phyloP scores from a whole-genome alignment of 1,140 invertebrate genomes.

The Aethina tumida region DNA sequence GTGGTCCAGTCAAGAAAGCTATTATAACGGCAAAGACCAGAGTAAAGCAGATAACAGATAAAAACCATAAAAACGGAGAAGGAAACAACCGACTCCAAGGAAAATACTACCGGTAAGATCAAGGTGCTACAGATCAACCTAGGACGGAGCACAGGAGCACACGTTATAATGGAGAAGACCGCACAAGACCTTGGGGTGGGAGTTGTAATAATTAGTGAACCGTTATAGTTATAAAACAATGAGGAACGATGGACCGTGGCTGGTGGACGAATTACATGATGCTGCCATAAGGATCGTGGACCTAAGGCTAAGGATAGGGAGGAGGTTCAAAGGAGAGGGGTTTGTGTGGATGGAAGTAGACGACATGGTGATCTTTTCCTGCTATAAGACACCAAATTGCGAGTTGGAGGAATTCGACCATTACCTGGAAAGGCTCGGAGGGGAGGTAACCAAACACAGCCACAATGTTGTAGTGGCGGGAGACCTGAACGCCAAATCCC shows the following conservation, averaged over 20 bases:
- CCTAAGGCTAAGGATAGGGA: neutral
- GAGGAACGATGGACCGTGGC: slow-evolving; percentile 4
- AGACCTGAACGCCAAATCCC: slow-evolving; percentile 10
- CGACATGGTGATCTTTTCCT: slow-evolving; percentile 3
- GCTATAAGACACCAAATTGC: slow-evolving; percentile 9
- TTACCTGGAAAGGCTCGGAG: neutral
- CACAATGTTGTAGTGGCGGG: slow-evolving; percentile 7
- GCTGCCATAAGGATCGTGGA: slow-evolving; percentile 6
- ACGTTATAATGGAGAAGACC: slow-evolving; percentile 8
- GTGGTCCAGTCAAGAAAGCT: too few relatives aligned
- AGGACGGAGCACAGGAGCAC: neutral
- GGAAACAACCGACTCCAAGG: too few relatives aligned
- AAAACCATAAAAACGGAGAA: too few relatives aligned
- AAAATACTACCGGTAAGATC: too few relatives aligned
- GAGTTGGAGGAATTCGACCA: slow-evolving; percentile 4
- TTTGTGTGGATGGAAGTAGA: neutral
- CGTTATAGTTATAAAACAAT: too few relatives aligned
- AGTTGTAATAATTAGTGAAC: slow-evolving; percentile 6
- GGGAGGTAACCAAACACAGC: too few relatives aligned
- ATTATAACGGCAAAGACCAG: too few relatives aligned
- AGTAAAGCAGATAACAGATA: too few relatives aligned
- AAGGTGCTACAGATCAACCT: slow-evolving; percentile 11
- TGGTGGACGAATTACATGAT: slow-evolving; percentile 4
- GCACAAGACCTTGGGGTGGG: slow-evolving; percentile 5
- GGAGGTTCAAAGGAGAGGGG: neutral